These are phyloP conservation scores for Eupithecia tripunctaria DNA, from an alignment of 2,888 invertebrate genomes.

Conservation along the genomic window DNA sequence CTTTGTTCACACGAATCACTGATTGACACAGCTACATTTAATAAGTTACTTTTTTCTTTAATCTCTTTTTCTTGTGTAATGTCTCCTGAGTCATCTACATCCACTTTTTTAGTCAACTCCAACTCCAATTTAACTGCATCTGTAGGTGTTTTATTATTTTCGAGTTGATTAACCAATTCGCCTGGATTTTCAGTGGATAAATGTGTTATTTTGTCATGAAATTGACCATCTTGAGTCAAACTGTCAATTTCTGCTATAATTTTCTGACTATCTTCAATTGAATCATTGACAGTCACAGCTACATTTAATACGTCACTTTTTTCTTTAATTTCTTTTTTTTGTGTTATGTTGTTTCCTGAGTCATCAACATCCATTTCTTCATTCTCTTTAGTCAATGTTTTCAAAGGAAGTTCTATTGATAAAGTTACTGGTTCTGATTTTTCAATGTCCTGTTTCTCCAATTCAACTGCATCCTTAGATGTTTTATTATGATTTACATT, in stretches of 20 bases:
- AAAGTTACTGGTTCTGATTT: not conserved
- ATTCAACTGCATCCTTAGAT: not conserved
- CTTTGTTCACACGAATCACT: not conserved
- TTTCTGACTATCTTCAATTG: not conserved
- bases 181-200: too few species aligned
- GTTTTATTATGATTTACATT: not conserved
- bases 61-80: not conserved
- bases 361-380: constrained; percentile 20
- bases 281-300: not conserved
- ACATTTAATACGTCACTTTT: not conserved
- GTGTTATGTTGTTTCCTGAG: not conserved
- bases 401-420: not conserved
- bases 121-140: too few species aligned
- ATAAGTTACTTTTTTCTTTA: not conserved
- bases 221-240: constrained; percentile 10
- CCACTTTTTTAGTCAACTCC: too few species aligned
- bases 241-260: not conserved
- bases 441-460: not conserved
- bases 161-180: too few species aligned
- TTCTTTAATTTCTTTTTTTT: not conserved
- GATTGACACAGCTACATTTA: not conserved
- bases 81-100: too few species aligned
- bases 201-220: too few species aligned
- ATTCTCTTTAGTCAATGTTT: constrained; percentile 3
- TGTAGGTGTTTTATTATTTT: too few species aligned